These are phyloP conservation scores for Flexamia atlantica DNA, from an alignment of 2,888 invertebrate genomes.

Conservation along the genomic window DNA sequence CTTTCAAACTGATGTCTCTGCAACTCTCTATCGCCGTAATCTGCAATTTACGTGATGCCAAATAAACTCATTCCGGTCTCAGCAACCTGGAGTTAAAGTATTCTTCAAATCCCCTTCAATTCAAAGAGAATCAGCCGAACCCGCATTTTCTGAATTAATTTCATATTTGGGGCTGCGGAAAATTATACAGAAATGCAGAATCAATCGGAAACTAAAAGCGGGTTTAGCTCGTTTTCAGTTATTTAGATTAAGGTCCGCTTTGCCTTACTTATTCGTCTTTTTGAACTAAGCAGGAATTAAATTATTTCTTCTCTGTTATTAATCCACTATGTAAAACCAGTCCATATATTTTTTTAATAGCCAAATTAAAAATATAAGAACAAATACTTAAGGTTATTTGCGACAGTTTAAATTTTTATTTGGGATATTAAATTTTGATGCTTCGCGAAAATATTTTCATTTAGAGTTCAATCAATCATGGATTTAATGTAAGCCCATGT, in stretches of 20 bases:
- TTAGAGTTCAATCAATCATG: no score
- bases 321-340: no score
- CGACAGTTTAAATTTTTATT: no score
- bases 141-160: conserved; percentile 49
- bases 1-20: conserved; percentile 51
- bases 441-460: no score
- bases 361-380: no score
- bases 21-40: conserved; percentile 45
- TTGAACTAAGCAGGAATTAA: background rate
- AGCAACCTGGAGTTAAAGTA: conserved; percentile 48
- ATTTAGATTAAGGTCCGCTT: conserved; percentile 13
- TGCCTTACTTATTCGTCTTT: background rate
- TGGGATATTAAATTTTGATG: no score
- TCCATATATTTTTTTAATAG: no score
- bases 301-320: background rate
- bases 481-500: no score
- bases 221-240: conserved; percentile 24
- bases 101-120: conserved; percentile 52
- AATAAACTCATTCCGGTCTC: conserved; percentile 47
- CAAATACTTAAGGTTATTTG: no score
- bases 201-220: conserved; percentile 46
- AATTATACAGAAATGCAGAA: conserved; percentile 44
- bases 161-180: conserved; percentile 38
- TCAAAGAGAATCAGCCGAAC: conserved; percentile 50
- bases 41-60: conserved; percentile 51